These are phyloP conservation scores for Hippotragus niger DNA, from an alignment of 2,113 vertebrate genomes.

Conservation along the genomic window DNA sequence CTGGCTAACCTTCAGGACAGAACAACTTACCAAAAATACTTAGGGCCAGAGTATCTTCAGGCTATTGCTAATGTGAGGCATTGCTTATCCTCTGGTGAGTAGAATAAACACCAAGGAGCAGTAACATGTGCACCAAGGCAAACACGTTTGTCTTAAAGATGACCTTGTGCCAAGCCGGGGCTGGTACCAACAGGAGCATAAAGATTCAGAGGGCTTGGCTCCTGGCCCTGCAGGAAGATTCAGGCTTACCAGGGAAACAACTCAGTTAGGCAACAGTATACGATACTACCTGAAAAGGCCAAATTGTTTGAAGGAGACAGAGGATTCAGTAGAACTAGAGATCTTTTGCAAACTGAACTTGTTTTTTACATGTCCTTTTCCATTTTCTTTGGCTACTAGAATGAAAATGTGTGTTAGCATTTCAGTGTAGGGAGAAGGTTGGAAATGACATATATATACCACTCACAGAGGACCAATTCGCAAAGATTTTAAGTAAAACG, in stretches of 20 bases:
- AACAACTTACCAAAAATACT: slow-evolving; percentile 68
- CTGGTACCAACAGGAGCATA: too few species aligned
- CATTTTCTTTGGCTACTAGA: neutral
- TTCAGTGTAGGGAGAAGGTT: neutral
- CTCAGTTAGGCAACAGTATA: neutral
- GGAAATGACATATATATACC: neutral
- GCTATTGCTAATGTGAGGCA: slow-evolving; percentile 62
- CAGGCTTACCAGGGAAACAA: neutral
- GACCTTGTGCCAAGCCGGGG: neutral
- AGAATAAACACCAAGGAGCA: neutral
- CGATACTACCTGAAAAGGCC: neutral
- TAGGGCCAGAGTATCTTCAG: slow-evolving; percentile 69
- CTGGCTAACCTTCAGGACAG: slow-evolving; percentile 64
- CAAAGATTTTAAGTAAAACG: neutral
- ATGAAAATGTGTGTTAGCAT: neutral
- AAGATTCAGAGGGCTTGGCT: neutral
- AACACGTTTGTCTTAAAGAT: neutral
- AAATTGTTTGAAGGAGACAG: neutral
- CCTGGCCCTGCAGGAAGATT: neutral
- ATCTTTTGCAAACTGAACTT: neutral
- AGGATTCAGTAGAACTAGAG: neutral
- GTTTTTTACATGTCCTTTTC: neutral
- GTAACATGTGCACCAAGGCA: neutral
- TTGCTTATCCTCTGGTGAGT: slow-evolving; percentile 78
- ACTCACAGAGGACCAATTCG: neutral